A percentile compares a stretch with the other conserved stretches of the same genome.
These are phyloP conservation scores for Babylonia areolata DNA, from an alignment of 1,140 invertebrate species.

Conservation along the genomic window DNA sequence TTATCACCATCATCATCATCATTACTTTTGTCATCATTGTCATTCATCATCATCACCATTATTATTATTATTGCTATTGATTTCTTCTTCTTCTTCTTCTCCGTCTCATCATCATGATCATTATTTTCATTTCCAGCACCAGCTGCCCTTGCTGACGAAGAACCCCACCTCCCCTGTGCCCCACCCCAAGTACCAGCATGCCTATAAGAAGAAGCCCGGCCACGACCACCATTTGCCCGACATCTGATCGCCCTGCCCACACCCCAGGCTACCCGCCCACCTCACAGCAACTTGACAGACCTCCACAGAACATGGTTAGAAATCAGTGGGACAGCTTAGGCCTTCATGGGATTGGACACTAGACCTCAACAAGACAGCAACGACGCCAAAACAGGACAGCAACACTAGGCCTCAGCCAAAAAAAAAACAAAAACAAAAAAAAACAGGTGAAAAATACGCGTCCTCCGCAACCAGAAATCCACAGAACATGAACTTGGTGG, in stretches of 20 bases:
- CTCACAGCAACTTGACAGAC: neutral
- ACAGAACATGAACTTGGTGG: too few relatives aligned
- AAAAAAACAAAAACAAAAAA: too few relatives aligned
- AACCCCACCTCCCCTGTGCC: conserved; percentile 40
- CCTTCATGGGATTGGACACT: neutral
- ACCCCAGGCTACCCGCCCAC: neutral
- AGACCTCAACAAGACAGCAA: neutral
- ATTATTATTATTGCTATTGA: neutral
- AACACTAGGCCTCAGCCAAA: too few relatives aligned
- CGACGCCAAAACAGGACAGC: neutral
- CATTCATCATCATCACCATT: too few relatives aligned
- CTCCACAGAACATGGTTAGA: neutral
- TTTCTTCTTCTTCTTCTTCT: too few relatives aligned
- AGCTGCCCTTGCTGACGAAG: conserved; percentile 19
- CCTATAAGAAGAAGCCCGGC: conserved; percentile 46
- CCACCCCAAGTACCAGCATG: conserved; percentile 58
- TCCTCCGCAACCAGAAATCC: too few relatives aligned
- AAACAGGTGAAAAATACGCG: too few relatives aligned
- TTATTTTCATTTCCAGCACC: conserved; percentile 47
- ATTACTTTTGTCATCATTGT: too few relatives aligned
- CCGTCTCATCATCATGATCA: too few relatives aligned
- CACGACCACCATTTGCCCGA: conserved; percentile 68
- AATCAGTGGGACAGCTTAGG: neutral
- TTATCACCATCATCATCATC: too few relatives aligned
- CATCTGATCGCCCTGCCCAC: conserved; percentile 66